phyloP scores from a whole-genome alignment of 2,797 vertebrate genomes.

The Coranthus polyacanthus region DNA sequence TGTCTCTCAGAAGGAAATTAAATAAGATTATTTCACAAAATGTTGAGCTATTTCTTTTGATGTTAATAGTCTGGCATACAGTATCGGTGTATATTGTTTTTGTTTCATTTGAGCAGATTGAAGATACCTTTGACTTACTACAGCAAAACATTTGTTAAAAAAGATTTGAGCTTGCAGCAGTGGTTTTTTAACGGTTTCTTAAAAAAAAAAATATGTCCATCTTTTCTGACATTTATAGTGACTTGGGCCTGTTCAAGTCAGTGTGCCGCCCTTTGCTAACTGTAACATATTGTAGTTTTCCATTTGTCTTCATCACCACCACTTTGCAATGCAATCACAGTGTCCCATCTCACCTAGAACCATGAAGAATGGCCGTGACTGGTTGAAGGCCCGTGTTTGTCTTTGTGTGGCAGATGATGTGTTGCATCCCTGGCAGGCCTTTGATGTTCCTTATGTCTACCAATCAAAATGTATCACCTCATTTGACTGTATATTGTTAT shows the following conservation, averaged over 20 bases:
- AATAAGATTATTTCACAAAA: background rate
- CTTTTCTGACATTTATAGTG: slow-evolving; percentile 41
- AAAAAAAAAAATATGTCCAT: no score
- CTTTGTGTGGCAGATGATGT: slow-evolving; percentile 46
- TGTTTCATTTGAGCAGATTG: background rate
- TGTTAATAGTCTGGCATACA: background rate
- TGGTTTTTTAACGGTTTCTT: no score
- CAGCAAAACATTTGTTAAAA: no score
- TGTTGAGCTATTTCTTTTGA: background rate
- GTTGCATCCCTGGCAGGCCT: slow-evolving; percentile 50
- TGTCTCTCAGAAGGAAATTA: background rate
- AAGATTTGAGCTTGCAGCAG: no score
- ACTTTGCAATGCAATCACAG: slow-evolving; percentile 47
- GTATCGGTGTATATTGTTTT: background rate
- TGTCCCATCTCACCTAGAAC: slow-evolving; percentile 26
- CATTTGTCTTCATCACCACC: slow-evolving; percentile 69
- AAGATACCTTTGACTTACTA: no score
- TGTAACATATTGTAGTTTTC: slow-evolving; percentile 39
- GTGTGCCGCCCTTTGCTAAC: slow-evolving; percentile 25
- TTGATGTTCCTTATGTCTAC: slow-evolving; percentile 54
- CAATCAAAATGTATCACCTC: slow-evolving; percentile 68
- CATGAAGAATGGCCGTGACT: slow-evolving; percentile 56
- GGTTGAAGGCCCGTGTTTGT: slow-evolving; percentile 38
- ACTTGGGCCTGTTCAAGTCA: slow-evolving; percentile 23
- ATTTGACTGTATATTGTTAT: slow-evolving; percentile 65